Percentiles rank a stretch among this genome's conserved stretches.
Conservation (phyloP, 1,140 invertebrate genomes). For the Trypoxylus dichotomus region DNA sequence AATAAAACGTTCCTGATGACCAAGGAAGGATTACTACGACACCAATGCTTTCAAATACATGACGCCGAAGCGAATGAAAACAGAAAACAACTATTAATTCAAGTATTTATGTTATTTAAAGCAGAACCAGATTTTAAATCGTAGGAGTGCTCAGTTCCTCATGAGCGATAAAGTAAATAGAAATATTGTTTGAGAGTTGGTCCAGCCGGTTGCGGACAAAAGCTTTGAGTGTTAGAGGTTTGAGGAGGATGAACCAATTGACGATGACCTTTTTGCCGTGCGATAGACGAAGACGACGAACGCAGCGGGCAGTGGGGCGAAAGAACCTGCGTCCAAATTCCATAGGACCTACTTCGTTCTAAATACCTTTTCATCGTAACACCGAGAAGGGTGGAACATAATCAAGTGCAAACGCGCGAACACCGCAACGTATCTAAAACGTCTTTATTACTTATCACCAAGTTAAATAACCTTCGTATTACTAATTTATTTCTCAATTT, state of each 20-base stretch:
- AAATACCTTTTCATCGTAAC: conserved; percentile 20
- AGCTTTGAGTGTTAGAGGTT: conserved; percentile 15
- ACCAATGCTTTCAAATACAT: not conserved
- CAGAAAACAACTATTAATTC: conserved; percentile 31
- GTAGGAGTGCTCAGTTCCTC: conserved; percentile 38
- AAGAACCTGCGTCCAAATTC: conserved; percentile 47
- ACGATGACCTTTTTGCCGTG: conserved; percentile 29
- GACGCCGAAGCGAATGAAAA: conserved; percentile 19
- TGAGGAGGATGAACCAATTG: not conserved
- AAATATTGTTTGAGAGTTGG: conserved; percentile 36
- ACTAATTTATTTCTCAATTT: too few species aligned
- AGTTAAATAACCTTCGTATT: not conserved
- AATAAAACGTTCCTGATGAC: not conserved
- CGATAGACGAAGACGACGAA: conserved; percentile 23
- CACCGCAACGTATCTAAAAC: not conserved
- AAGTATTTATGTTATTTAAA: conserved; percentile 38
- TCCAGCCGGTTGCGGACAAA: conserved; percentile 30
- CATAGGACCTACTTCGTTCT: conserved; percentile 39
- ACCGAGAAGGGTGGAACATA: not conserved
- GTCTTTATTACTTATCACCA: not conserved
- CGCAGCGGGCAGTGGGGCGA: conserved; percentile 36
- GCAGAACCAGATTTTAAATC: conserved; percentile 38
- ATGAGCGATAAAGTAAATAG: conserved; percentile 42
- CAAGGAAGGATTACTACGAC: not conserved
- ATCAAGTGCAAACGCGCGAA: conserved; percentile 1